A percentile compares a stretch with the other conserved stretches of the same genome.
Evolutionary conservation across 2,888 invertebrate species (phyloP).

Genomic region (Scaeva pyrastri): DNA sequence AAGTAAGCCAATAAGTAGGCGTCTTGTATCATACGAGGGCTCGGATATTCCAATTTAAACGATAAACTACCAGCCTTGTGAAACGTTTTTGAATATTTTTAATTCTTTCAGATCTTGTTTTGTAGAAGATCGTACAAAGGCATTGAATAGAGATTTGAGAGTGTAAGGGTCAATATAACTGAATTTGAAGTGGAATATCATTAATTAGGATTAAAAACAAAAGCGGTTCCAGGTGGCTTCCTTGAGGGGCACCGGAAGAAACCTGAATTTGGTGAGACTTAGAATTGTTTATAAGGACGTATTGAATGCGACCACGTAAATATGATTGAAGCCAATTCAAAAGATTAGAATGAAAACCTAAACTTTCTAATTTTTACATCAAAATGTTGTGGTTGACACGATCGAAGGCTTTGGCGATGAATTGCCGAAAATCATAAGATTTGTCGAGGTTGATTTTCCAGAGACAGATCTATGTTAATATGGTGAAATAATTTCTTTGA

Average conservation of each 20-base stretch:
- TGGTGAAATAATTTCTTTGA: not conserved
- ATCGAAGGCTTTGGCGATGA: too few relatives aligned
- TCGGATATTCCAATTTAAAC: not conserved
- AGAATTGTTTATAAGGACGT: too few relatives aligned
- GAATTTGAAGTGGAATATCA: too few relatives aligned
- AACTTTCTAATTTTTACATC: too few relatives aligned
- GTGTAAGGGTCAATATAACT: conserved; percentile 3
- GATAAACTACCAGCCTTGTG: not conserved
- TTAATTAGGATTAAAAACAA: too few relatives aligned
- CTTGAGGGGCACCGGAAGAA: not conserved
- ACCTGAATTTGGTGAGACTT: not conserved
- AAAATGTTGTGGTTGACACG: too few relatives aligned
- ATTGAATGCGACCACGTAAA: not conserved
- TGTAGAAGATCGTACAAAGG: not conserved
- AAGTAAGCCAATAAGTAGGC: too few relatives aligned
- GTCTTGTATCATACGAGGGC: too few relatives aligned
- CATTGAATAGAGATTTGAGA: too few relatives aligned
- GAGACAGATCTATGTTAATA: not conserved
- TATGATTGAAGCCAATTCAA: not conserved
- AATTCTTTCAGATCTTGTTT: not conserved
- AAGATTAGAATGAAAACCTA: too few relatives aligned
- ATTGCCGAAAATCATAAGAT: too few relatives aligned
- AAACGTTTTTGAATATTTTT: not conserved
- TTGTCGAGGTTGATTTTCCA: not conserved
- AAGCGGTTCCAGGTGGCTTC: not conserved